Evolutionary conservation across 2,113 vertebrate genomes (phyloP).

Genomic region (Varanus komodoensis): DNA sequence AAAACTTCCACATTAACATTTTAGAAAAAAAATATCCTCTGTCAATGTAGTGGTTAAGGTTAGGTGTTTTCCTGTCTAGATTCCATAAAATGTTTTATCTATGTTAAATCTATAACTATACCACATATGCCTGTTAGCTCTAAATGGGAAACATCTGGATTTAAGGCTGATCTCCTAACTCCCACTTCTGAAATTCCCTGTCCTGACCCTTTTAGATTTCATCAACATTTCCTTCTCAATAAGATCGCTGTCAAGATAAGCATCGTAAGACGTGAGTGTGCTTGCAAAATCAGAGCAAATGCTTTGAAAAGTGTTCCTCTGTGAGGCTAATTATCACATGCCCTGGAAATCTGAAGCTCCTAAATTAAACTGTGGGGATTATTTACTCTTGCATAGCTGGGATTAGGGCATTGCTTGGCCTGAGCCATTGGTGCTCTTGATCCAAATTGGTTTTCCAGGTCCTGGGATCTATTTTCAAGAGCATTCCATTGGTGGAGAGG

Average conservation of each 20-base stretch:
- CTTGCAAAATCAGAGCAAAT: neutral
- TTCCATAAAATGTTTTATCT: neutral
- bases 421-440: no score
- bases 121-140: neutral
- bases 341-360: neutral
- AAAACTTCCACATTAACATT: no score
- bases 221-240: neutral
- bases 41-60: no score
- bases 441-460: no score
- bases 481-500: no score
- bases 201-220: neutral
- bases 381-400: neutral
- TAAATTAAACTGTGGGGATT: neutral
- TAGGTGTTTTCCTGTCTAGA: no score
- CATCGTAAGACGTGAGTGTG: neutral
- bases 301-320: neutral
- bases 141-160: neutral
- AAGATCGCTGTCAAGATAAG: constrained; percentile 8
- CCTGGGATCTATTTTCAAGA: no score
- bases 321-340: neutral
- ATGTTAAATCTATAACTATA: neutral
- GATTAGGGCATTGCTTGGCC: no score
- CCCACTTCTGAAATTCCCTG: neutral
- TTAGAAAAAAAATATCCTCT: no score
- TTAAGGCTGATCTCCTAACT: neutral